Percentiles rank a stretch among this genome's conserved stretches.
phyloP scores from a whole-genome alignment of 1,140 invertebrate genomes.

The Pteromalus puparum region DNA sequence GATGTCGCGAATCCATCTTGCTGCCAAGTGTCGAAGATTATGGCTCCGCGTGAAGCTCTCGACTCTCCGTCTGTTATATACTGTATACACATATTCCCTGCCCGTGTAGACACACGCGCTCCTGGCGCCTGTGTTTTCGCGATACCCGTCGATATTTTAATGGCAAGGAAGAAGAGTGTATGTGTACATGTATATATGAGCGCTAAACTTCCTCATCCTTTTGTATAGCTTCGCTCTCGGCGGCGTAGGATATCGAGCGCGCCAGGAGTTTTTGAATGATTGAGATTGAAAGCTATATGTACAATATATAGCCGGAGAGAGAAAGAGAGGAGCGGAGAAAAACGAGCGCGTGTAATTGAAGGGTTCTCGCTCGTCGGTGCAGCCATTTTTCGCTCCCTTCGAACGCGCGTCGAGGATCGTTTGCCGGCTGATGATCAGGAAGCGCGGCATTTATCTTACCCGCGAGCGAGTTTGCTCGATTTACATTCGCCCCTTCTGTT shows the following conservation, averaged over 20 bases:
- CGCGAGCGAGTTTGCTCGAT: not conserved
- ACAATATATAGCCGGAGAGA: not conserved
- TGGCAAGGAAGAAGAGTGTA: not conserved
- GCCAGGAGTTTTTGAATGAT: constrained; percentile 42
- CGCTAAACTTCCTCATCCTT: not conserved
- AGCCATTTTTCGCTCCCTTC: constrained; percentile 4
- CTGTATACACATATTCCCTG: not conserved
- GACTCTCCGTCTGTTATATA: not conserved
- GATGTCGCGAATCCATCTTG: constrained; percentile 61
- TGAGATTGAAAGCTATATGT: constrained; percentile 35
- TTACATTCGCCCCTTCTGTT: not conserved
- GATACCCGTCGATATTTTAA: constrained; percentile 38
- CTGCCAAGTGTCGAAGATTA: constrained; percentile 58
- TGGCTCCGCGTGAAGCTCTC: not conserved
- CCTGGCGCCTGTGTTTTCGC: not conserved
- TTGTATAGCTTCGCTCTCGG: not conserved
- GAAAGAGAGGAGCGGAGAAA: not conserved
- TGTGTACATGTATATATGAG: not conserved
- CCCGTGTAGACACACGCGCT: not conserved
- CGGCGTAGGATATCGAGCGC: constrained; percentile 1
- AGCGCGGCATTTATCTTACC: not conserved
- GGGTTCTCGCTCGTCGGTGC: not conserved
- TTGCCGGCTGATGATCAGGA: not conserved
- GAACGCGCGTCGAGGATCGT: not conserved
- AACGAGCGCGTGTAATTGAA: constrained; percentile 15